These are phyloP conservation scores for Cerastis rubricosa DNA, from an alignment of 2,888 invertebrate species.

Conservation along the genomic window DNA sequence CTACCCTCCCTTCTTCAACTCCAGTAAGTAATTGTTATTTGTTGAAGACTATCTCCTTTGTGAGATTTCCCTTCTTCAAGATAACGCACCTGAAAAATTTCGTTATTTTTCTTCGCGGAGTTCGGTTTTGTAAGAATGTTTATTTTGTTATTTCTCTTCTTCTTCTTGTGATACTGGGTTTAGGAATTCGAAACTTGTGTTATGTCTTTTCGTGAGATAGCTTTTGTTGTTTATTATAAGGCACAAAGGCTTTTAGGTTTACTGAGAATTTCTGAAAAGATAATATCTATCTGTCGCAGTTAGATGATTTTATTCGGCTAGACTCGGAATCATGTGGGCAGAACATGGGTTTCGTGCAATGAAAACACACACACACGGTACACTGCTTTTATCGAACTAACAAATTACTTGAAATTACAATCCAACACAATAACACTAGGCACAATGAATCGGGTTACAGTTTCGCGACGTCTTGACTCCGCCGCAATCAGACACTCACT, in stretches of 20 bases:
- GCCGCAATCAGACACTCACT: no score
- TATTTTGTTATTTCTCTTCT: slow-evolving; percentile 48
- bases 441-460: no score
- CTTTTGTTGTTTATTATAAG: slow-evolving; percentile 34
- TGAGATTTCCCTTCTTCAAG: slow-evolving; percentile 69
- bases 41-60: slow-evolving; percentile 70
- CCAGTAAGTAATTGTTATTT: slow-evolving; percentile 76
- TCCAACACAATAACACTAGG: no score
- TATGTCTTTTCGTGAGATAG: slow-evolving; percentile 37
- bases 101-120: slow-evolving; percentile 60
- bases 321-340: no score
- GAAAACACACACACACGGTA: no score
- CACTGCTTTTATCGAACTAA: no score
- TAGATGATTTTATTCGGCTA: no score
- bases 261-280: slow-evolving; percentile 4
- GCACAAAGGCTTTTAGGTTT: slow-evolving; percentile 8
- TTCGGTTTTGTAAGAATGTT: slow-evolving; percentile 52
- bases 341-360: no score
- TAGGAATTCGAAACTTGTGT: slow-evolving; percentile 34
- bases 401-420: no score
- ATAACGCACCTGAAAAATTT: slow-evolving; percentile 72
- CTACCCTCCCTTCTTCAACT: slow-evolving; percentile 69
- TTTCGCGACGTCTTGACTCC: no score
- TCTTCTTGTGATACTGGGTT: slow-evolving; percentile 36
- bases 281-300: background rate